phyloP scores from a whole-genome alignment of 2,113 vertebrate genomes.

The Heliornis fulica region DNA sequence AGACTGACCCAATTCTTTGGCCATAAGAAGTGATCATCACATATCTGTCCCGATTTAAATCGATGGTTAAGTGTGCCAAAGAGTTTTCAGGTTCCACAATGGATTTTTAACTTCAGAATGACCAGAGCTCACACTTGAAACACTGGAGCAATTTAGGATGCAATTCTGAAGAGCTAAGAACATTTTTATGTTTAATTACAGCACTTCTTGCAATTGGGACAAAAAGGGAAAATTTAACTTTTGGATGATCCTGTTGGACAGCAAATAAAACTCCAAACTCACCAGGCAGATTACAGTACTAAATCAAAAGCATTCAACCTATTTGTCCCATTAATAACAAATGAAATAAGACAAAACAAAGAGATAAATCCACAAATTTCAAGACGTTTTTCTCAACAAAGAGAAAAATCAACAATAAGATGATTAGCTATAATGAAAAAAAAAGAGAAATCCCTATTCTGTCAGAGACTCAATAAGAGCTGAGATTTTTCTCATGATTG shows the following conservation, averaged over 20 bases:
- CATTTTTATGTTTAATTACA: not conserved
- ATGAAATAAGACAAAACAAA: not conserved
- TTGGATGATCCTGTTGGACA: not conserved
- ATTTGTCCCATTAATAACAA: not conserved
- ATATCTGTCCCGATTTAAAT: not conserved
- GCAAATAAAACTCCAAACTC: not conserved
- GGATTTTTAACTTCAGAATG: not conserved
- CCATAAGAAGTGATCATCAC: slow-evolving; percentile 48
- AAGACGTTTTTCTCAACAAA: too few species aligned
- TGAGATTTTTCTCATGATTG: not conserved
- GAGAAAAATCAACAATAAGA: not conserved
- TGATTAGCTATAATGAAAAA: not conserved
- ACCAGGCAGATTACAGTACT: not conserved
- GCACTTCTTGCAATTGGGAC: not conserved
- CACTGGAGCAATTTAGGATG: not conserved
- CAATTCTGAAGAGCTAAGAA: not conserved
- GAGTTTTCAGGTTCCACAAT: not conserved
- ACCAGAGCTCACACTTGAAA: not conserved
- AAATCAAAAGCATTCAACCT: not conserved
- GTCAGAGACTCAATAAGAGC: not conserved
- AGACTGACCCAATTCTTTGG: slow-evolving; percentile 78
- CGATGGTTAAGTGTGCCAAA: not conserved
- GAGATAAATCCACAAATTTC: too few species aligned
- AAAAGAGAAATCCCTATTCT: not conserved
- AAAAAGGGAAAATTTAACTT: not conserved